phyloP scores from a whole-genome alignment of 2,797 vertebrate genomes.

The Pogoniulus pusillus region DNA sequence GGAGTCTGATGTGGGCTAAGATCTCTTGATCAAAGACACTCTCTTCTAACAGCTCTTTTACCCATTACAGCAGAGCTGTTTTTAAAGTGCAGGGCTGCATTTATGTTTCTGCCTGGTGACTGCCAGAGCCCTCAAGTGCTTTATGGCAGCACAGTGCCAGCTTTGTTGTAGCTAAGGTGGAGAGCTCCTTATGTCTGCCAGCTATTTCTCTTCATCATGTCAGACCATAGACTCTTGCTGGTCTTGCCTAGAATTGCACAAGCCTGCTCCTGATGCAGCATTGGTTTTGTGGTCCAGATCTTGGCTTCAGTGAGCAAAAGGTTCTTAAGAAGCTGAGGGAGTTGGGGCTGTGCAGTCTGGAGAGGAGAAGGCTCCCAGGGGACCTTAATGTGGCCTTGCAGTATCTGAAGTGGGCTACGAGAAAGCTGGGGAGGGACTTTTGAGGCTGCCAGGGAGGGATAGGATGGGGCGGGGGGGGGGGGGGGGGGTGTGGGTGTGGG shows the following conservation, averaged over 20 bases:
- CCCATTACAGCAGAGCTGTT: background rate
- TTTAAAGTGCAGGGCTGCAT: conserved; percentile 28
- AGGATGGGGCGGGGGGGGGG: too few relatives aligned
- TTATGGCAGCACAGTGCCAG: conserved; percentile 18
- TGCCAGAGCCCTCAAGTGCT: conserved; percentile 52
- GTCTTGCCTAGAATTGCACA: background rate
- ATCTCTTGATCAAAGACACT: conserved; percentile 34
- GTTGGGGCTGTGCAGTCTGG: too few relatives aligned
- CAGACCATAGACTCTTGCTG: background rate
- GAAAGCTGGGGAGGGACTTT: too few relatives aligned
- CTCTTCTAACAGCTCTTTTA: conserved; percentile 9
- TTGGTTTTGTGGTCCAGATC: background rate
- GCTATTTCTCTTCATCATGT: background rate
- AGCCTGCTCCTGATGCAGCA: background rate
- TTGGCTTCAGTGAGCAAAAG: background rate
- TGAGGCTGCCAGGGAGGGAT: too few relatives aligned
- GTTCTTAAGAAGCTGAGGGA: background rate
- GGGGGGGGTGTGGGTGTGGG: too few relatives aligned
- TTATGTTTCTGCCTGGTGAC: conserved; percentile 17
- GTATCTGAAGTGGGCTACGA: too few relatives aligned
- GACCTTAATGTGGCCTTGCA: too few relatives aligned
- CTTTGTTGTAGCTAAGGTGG: conserved; percentile 11
- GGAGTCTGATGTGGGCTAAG: conserved; percentile 17
- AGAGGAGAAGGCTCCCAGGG: too few relatives aligned
- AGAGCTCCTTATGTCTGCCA: conserved; percentile 10